Conservation (phyloP, 1,140 invertebrate species). For the Schlechtendalia chinensis region DNA sequence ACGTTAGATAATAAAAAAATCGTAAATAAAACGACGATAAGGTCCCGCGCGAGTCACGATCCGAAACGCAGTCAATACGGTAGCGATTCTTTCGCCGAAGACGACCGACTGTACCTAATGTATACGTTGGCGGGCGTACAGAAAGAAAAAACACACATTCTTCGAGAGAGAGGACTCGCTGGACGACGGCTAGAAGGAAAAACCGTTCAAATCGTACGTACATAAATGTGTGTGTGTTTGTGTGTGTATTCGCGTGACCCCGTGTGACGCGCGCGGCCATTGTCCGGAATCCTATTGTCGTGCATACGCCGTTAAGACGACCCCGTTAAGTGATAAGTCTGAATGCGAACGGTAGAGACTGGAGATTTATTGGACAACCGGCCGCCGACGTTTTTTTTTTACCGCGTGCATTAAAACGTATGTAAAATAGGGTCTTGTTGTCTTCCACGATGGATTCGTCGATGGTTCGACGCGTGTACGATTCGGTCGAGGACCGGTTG, state of each 20-base stretch:
- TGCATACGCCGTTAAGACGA: background rate
- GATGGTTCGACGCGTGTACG: no score
- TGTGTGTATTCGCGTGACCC: no score
- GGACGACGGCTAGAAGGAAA: background rate
- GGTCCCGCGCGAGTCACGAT: slow-evolving; percentile 41
- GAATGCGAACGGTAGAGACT: background rate
- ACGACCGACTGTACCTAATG: background rate
- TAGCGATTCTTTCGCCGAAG: background rate
- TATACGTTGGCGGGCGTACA: no score
- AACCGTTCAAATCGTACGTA: background rate
- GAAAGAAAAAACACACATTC: background rate
- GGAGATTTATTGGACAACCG: slow-evolving; percentile 11
- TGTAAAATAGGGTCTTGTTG: no score
- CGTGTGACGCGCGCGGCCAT: no score
- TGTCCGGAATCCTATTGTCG: background rate
- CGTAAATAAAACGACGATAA: background rate
- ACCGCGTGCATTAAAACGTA: no score
- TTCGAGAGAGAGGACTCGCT: background rate
- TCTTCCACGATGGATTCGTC: no score
- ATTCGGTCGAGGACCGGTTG: no score
- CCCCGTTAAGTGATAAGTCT: background rate
- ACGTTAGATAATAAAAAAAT: no score
- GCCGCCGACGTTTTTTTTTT: no score
- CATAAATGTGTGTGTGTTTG: no score
- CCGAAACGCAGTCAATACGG: background rate